Evolutionary conservation across 2,113 vertebrate genomes (phyloP).

Genomic region (Odocoileus virginianus): DNA sequence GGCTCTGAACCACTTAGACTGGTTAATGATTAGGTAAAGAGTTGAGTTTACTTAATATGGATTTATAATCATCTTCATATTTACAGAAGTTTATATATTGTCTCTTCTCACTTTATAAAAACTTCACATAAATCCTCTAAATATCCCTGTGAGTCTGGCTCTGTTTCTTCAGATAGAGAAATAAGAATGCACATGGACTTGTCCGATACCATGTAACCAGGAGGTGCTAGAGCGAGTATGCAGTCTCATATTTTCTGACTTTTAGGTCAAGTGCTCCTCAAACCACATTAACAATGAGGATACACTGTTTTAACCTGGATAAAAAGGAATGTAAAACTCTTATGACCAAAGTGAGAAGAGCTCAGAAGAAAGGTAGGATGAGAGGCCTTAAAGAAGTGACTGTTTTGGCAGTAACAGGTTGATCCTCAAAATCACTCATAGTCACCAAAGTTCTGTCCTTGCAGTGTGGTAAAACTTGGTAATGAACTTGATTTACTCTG

Average conservation of each 20-base stretch:
- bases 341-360: not conserved
- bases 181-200: not conserved
- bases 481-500: not conserved
- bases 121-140: not conserved
- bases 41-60: not conserved
- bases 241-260: not conserved
- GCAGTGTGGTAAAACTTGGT: not conserved
- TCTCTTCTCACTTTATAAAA: constrained; percentile 15
- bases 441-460: not conserved
- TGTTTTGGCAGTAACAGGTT: not conserved
- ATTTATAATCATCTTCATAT: not conserved
- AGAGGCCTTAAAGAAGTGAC: not conserved
- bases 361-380: not conserved
- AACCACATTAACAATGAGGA: not conserved
- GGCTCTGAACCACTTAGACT: not conserved
- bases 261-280: not conserved
- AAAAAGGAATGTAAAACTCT: constrained; percentile 16
- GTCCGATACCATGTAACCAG: not conserved
- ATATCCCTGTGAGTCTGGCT: not conserved
- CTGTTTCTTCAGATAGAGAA: constrained; percentile 2
- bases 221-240: not conserved
- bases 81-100: not conserved
- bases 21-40: not conserved
- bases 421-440: not conserved
- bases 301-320: not conserved